Evolutionary conservation across 2,888 invertebrate genomes (phyloP).

Genomic region (Xestobium rufovillosum): DNA sequence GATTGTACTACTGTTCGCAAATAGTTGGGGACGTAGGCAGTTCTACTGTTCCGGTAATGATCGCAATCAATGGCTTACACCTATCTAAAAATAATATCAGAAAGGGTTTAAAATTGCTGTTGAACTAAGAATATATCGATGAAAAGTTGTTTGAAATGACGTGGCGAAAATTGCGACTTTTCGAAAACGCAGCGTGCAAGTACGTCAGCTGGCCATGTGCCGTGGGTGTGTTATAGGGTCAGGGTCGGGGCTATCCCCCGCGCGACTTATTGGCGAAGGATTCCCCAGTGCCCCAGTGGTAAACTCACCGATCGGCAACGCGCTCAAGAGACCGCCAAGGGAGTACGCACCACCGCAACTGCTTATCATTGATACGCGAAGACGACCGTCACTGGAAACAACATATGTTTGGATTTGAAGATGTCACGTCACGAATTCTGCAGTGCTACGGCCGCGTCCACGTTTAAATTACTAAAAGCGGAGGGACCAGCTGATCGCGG

Average conservation of each 20-base stretch:
- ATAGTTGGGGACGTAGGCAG: no score
- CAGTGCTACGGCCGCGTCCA: conserved; percentile 17
- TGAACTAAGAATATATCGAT: no score
- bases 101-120: no score
- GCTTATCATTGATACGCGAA: conserved; percentile 1
- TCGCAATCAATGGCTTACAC: no score
- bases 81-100: no score
- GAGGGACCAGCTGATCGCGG: conserved; percentile 21
- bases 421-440: conserved; percentile 22
- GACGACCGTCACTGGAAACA: conserved; percentile 10
- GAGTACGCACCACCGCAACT: conserved; percentile 26
- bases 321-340: conserved; percentile 38
- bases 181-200: no score
- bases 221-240: neutral
- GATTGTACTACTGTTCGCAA: no score
- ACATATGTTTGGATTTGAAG: conserved; percentile 20
- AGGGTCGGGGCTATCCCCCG: neutral
- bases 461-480: conserved; percentile 19
- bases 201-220: no score
- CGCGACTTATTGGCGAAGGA: no score
- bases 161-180: no score
- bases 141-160: no score
- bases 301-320: conserved; percentile 39
- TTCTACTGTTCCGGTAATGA: no score
- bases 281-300: neutral